Evolutionary conservation across 2,888 invertebrate species (phyloP).

Genomic region (Oscheius onirici): DNA sequence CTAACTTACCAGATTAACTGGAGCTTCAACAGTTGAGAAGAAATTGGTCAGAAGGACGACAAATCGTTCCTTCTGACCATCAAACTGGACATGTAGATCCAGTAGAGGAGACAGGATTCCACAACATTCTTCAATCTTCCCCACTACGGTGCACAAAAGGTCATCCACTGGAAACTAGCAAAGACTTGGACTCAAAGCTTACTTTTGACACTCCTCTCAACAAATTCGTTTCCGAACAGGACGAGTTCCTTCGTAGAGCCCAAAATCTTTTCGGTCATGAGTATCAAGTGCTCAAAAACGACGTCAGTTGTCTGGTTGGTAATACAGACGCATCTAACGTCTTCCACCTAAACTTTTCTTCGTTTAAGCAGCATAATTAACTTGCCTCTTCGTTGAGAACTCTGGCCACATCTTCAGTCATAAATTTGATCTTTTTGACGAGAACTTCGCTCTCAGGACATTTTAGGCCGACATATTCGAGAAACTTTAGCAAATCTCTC

Average conservation of each 20-base stretch:
- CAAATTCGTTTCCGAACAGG: conserved; percentile 25
- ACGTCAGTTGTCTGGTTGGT: background rate
- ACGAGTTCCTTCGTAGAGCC: conserved; percentile 2
- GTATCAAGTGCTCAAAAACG: conserved; percentile 24
- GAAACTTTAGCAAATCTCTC: conserved; percentile 28
- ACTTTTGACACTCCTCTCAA: conserved; percentile 6
- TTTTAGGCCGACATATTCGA: background rate
- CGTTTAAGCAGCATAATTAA: background rate
- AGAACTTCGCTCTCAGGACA: conserved; percentile 5
- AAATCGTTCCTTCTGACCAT: conserved; percentile 29
- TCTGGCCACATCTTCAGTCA: conserved; percentile 27
- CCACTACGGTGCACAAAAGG: background rate
- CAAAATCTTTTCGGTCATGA: background rate
- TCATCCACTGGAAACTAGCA: conserved; percentile 23
- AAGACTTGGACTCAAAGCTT: background rate
- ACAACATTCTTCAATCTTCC: conserved; percentile 19
- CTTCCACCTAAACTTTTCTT: conserved; percentile 19
- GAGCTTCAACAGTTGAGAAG: conserved; percentile 27
- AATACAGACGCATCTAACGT: conserved; percentile 19
- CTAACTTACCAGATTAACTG: conserved; percentile 23
- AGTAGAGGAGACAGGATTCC: conserved; percentile 26
- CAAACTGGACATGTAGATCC: conserved; percentile 27
- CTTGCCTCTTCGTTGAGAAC: conserved; percentile 23
- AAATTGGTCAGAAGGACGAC: conserved; percentile 22
- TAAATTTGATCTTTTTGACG: background rate